phyloP scores from a whole-genome alignment of 1,140 invertebrate species.

The Cydia strobilella region DNA sequence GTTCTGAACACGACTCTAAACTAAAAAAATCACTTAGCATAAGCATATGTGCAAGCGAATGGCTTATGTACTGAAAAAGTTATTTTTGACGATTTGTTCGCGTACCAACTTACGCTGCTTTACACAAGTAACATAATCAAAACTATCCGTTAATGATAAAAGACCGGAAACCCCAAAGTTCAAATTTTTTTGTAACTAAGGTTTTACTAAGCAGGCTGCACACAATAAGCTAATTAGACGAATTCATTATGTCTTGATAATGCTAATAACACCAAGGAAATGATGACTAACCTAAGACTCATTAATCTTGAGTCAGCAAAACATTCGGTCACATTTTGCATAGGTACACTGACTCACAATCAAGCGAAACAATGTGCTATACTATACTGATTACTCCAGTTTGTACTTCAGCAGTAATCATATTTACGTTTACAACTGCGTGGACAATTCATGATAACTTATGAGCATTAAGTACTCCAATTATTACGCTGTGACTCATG shows the following conservation, averaged over 20 bases:
- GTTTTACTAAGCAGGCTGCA: not conserved
- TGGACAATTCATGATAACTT: no score
- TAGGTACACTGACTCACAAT: conserved; percentile 1
- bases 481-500: no score
- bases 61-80: no score
- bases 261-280: conserved; percentile 12
- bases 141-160: not conserved
- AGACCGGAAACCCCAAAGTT: not conserved
- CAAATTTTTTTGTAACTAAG: not conserved
- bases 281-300: conserved; percentile 11
- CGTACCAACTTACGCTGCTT: not conserved
- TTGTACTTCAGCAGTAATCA: no score
- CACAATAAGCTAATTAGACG: conserved; percentile 1
- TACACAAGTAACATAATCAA: not conserved
- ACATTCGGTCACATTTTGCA: not conserved
- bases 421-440: no score
- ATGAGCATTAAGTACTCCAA: no score
- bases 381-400: no score
- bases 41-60: no score
- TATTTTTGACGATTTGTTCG: no score
- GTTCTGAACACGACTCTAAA: no score
- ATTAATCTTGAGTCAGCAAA: conserved; percentile 6
- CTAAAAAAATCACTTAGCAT: no score
- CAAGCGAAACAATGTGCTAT: not conserved
- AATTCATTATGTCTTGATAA: not conserved